Conservation (phyloP, 2,113 vertebrate genomes). For the Pholis gunnellus region DNA sequence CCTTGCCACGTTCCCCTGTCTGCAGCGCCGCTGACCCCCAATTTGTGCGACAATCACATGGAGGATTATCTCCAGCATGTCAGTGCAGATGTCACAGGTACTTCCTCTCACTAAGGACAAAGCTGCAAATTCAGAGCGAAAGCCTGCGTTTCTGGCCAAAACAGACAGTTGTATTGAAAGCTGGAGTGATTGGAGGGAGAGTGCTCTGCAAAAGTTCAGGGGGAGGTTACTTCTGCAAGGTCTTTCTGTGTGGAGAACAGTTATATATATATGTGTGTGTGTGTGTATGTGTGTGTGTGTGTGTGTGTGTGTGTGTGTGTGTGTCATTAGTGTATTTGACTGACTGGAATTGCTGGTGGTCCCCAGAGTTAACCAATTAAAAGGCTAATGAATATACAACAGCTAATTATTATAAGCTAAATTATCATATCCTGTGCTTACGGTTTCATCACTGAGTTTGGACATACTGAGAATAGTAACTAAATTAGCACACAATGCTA, state of each 20-base stretch:
- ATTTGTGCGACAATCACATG: slow-evolving; percentile 92
- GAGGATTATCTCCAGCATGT: slow-evolving; percentile 86
- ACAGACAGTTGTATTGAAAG: slow-evolving; percentile 83
- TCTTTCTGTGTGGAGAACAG: slow-evolving; percentile 53
- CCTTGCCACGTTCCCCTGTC: slow-evolving; percentile 83
- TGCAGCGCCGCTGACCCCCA: slow-evolving; percentile 90
- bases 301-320: slow-evolving; percentile 40
- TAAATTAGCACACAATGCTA: slow-evolving; percentile 16
- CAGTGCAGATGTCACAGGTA: slow-evolving; percentile 93
- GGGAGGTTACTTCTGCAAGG: slow-evolving; percentile 64
- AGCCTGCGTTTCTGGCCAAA: slow-evolving; percentile 73
- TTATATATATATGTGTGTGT: slow-evolving; percentile 28
- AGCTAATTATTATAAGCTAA: slow-evolving; percentile 82
- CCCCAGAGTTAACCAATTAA: slow-evolving; percentile 83
- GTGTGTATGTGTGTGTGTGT: slow-evolving; percentile 32
- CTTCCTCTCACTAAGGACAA: slow-evolving; percentile 73
- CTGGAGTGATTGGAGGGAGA: slow-evolving; percentile 55
- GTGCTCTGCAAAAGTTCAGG: slow-evolving; percentile 71
- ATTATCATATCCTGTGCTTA: slow-evolving; percentile 77
- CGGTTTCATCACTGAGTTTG: slow-evolving; percentile 63
- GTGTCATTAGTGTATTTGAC: slow-evolving; percentile 78
- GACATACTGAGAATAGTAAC: slow-evolving; percentile 53
- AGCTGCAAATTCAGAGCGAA: slow-evolving; percentile 70
- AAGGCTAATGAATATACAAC: slow-evolving; percentile 85
- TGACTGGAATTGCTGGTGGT: slow-evolving; percentile 74